phyloP scores from a whole-genome alignment of 2,113 vertebrate genomes.

The Stictonetta naevosa region DNA sequence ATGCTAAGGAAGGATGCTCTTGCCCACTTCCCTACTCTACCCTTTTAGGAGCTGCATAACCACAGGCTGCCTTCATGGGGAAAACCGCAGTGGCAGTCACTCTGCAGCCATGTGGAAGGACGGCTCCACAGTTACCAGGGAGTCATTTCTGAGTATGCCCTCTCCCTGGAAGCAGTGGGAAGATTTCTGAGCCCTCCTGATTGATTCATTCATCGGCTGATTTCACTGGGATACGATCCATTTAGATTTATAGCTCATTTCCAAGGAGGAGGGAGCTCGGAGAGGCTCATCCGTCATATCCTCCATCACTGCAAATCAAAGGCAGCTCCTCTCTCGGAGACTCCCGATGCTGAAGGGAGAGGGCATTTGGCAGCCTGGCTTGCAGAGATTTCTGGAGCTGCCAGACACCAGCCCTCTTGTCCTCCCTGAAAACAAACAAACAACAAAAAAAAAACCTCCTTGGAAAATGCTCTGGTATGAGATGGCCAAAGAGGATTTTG shows the following conservation, averaged over 20 bases:
- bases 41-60: neutral
- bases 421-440: neutral
- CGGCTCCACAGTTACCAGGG: neutral
- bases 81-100: rapidly evolving
- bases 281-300: neutral
- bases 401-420: neutral
- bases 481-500: neutral
- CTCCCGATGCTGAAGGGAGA: neutral
- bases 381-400: neutral
- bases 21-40: neutral
- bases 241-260: neutral
- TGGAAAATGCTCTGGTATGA: rapidly evolving
- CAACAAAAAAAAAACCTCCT: neutral
- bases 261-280: neutral
- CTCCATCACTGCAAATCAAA: neutral
- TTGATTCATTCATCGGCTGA: neutral
- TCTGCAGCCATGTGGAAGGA: rapidly evolving
- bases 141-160: rapidly evolving
- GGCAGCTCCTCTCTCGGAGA: rapidly evolving
- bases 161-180: neutral
- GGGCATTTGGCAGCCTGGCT: neutral
- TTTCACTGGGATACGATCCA: neutral
- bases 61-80: neutral
- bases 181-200: neutral
- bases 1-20: neutral